Percentiles rank a stretch among this genome's conserved stretches.
Evolutionary conservation across 2,797 vertebrate genomes (phyloP).

Genomic region (Vultur gryphus): DNA sequence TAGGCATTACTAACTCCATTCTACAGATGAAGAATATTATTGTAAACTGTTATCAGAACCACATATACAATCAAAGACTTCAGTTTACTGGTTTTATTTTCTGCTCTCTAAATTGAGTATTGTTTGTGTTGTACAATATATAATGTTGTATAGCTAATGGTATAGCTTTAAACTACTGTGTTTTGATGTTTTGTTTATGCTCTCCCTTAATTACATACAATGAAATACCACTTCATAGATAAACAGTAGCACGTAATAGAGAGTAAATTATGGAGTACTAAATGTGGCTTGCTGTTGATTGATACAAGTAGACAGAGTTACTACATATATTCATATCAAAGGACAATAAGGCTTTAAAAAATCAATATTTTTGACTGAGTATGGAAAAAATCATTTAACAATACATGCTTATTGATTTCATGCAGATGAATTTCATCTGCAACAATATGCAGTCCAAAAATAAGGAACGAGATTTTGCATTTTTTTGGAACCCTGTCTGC

Average conservation of each 20-base stretch:
- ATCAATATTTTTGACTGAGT: neutral
- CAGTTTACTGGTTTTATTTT: neutral
- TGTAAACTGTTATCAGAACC: neutral
- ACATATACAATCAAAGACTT: neutral
- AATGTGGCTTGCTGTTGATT: neutral
- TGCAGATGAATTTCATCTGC: neutral
- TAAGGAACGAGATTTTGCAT: neutral
- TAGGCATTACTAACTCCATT: neutral
- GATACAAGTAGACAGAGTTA: neutral
- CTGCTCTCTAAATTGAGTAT: neutral
- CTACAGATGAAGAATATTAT: neutral
- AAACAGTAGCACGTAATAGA: neutral
- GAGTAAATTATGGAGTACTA: neutral
- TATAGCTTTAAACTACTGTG: neutral
- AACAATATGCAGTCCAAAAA: neutral
- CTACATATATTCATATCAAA: neutral
- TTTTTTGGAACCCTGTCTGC: neutral
- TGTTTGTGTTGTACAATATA: neutral
- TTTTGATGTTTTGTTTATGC: neutral
- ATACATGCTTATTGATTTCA: neutral
- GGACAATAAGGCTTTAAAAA: neutral
- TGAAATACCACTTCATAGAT: neutral
- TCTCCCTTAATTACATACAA: neutral
- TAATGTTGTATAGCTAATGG: neutral
- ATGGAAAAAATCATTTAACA: neutral